Evolutionary conservation across 2,797 vertebrate genomes (phyloP).

Genomic region (Gobionotothen gibberifrons): DNA sequence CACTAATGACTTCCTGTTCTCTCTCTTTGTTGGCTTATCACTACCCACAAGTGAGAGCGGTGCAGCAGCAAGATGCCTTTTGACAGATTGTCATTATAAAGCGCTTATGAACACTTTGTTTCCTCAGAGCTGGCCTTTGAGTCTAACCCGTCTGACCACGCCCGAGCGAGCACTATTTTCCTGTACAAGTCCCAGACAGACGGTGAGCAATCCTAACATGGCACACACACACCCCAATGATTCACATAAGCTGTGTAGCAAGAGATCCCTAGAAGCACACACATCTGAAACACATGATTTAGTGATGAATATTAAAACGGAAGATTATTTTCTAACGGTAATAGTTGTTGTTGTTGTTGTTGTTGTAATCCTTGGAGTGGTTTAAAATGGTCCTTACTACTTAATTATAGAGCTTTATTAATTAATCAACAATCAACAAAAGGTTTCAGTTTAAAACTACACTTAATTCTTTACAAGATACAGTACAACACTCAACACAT

Average conservation of each 20-base stretch:
- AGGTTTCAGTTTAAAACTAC: not conserved
- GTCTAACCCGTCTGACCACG: constrained; percentile 96
- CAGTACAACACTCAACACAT: not conserved
- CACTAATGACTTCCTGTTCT: constrained; percentile 16
- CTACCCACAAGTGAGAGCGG: not conserved
- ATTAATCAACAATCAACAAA: not conserved
- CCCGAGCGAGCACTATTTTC: constrained; percentile 97
- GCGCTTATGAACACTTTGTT: constrained; percentile 17
- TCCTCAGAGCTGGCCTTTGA: constrained; percentile 91
- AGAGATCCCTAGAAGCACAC: not conserved
- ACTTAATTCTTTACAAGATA: not conserved
- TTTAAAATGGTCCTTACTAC: not conserved
- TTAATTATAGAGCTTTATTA: not conserved
- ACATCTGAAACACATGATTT: not conserved
- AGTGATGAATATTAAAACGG: not conserved
- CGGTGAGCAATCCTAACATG: constrained; percentile 83
- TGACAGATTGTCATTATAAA: constrained; percentile 1
- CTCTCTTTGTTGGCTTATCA: constrained; percentile 7
- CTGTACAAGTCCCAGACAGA: constrained; percentile 98
- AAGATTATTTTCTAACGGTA: not conserved
- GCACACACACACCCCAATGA: constrained; percentile 16
- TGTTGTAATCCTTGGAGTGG: not conserved
- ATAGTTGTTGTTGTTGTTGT: not conserved
- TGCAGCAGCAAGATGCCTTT: not conserved
- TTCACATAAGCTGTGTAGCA: constrained; percentile 4